Base-by-base conservation (phyloP, 2,888 invertebrate species). In the Epirrhoe tristata region DNA sequence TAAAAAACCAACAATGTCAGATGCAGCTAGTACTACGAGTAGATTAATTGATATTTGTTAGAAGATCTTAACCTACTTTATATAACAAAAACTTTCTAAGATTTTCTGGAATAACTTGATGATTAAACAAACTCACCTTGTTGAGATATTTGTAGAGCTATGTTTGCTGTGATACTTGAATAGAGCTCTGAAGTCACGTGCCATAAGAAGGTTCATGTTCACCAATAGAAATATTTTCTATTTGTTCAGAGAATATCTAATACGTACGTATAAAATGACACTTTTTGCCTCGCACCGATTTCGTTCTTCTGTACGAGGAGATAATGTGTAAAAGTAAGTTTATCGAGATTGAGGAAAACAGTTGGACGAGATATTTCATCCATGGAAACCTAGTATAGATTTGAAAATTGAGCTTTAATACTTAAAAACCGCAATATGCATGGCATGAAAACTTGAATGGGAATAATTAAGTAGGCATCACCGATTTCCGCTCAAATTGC, bases 81-180 rank as follows among this genome's bases (percentile, higher is more conserved):
- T 55, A 43, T 7, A n/a, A 31, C 17, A 36, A 36, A 53, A 54
- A 43, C 39, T n/a, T 24, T 51, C 31, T 48, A 16, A 51, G 17
- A 50, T 34, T 36, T 57, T 61, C 61, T 61, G 39, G 53, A 14
- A 54, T 16, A 59, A 16, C 56, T 31, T 52, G 43, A 51, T 63
- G 52, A 59, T 63, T 61, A 63, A 70, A 67, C 66, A 64, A 71
- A 70, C 74, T 81, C 76, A 77, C 77, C 69, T 74, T 79, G 77
- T 77, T 74, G 73, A 81, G 84, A 84, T 80, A 80, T 84, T 84
- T 75, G 78, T 75, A 63, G 67, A 81, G 81, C 78, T 75, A 79
- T 82, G 75, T 84, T 83, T 80, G 79, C 79, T 74, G 75, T 78
- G 74, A 71, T 24, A 3, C 71, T 79, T 67, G 74, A 79, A 54